Percentiles rank a stretch among this genome's conserved stretches.
Evolutionary conservation across 64 coral and sea anemone genomes (phyloP).

Genomic region (Cladopsammia gracilis): DNA sequence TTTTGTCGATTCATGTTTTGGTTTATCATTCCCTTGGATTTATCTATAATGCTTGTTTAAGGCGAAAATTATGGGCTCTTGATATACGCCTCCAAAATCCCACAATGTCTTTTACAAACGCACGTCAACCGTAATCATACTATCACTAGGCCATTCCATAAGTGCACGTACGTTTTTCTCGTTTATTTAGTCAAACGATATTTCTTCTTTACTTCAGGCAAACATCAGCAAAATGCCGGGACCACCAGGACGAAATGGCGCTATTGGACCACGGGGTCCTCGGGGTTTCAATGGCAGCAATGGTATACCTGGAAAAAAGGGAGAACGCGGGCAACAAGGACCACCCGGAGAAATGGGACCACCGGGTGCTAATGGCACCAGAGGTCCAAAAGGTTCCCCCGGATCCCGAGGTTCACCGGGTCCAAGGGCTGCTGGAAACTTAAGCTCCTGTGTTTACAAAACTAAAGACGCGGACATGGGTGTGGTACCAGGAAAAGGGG

Average conservation of each 20-base stretch:
- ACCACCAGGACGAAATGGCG: neutral
- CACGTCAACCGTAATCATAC: too few species aligned
- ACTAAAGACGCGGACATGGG: neutral
- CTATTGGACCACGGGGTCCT: neutral
- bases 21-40: too few species aligned
- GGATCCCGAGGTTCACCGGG: neutral
- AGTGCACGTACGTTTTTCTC: too few species aligned
- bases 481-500: too few species aligned
- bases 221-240: constrained; percentile 31
- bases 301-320: neutral
- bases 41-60: too few species aligned
- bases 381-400: neutral
- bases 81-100: too few species aligned
- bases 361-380: neutral
- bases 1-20: too few species aligned
- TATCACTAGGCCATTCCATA: too few species aligned
- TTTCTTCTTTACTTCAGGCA: neutral
- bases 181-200: neutral
- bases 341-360: neutral
- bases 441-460: constrained; percentile 16
- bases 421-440: neutral
- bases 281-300: constrained; percentile 10
- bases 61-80: too few species aligned
- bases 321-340: neutral
- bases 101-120: too few species aligned